Conservation (phyloP, 2,888 invertebrate genomes). For the Leptodirus hochenwartii region DNA sequence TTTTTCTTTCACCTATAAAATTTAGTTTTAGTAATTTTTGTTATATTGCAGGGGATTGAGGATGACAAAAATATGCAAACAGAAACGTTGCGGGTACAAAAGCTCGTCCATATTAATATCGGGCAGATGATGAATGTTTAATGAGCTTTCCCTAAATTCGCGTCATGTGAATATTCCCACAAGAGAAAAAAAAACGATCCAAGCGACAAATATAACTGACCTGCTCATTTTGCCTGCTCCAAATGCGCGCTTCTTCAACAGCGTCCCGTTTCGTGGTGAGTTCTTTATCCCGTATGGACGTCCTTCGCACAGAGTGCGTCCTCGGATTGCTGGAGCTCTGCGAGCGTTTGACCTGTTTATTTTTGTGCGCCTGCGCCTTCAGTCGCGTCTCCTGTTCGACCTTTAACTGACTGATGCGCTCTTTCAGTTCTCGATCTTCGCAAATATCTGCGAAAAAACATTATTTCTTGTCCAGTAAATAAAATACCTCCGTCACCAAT, state of each 20-base stretch:
- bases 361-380: conserved; percentile 38
- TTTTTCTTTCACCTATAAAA: too few species aligned
- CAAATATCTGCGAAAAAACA: conserved; percentile 60
- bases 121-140: too few species aligned
- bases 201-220: too few species aligned
- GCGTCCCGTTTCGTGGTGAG: conserved; percentile 88
- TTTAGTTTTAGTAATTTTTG: too few species aligned
- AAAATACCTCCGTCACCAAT: neutral
- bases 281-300: conserved; percentile 84
- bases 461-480: neutral
- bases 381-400: conserved; percentile 66
- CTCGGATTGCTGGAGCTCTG: conserved; percentile 63
- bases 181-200: too few species aligned
- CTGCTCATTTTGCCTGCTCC: too few species aligned
- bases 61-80: too few species aligned
- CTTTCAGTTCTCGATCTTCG: conserved; percentile 87
- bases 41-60: too few species aligned
- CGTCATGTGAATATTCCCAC: too few species aligned
- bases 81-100: too few species aligned
- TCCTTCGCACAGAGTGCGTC: conserved; percentile 84
- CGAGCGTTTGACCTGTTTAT: conserved; percentile 47
- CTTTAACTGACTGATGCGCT: conserved; percentile 70
- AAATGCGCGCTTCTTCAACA: conserved; percentile 73
- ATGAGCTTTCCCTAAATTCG: too few species aligned
- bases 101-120: too few species aligned